Evolutionary conservation across 2,113 vertebrate species (phyloP), one percentile per base, ranked within the genome.

Genomic region (Pomatostomus ruficeps): DNA sequence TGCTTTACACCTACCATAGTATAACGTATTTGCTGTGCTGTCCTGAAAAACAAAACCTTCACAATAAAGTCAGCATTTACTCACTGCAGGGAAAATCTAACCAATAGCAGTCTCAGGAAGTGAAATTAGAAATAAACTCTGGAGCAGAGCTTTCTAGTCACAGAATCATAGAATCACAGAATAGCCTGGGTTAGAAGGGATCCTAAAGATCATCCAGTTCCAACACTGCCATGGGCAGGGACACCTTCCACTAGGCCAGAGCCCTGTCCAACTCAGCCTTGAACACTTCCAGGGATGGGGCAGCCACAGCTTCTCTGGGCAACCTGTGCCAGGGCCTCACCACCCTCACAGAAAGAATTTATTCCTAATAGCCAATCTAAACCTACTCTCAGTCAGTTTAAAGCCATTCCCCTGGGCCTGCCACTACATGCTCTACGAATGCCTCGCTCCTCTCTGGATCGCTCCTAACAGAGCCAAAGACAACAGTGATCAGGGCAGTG

Each of bases 401-500:
- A 59, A 89, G 86, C 38, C 77, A 35, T 15, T 40, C 7, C 14
- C 40, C 54, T 31, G 25, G 24, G 21, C 38, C 49, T 59, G 38
- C 26, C 70, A 15, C 28, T 19, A 0, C 5, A 35, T n/a, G 77
- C 29, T 67, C 65, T 25, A 2, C 7, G 59, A 70, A 40, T 14
- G 5, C 0, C 0, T 8, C 16, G 0, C n/a, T 61, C 42, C 12
- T 9, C 28, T 55, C 29, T 19, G 4, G 23, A 58, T 13, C 0
- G 0, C 10, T 48, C 45, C 31, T 57, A 57, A 35, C 5, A 3
- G 31, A 74, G 20, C 11, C 75, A 68, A 19, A 49, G n/a, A 15
- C 25, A 45, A 4, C 17, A 59, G 31, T 4, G 21, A 5, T 22
- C 7, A 38, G 23, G 25, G 35, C 42, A 89, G 29, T 2, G 66